Base-by-base conservation (phyloP, 2,888 invertebrate species). In the Eupithecia abbreviata region DNA sequence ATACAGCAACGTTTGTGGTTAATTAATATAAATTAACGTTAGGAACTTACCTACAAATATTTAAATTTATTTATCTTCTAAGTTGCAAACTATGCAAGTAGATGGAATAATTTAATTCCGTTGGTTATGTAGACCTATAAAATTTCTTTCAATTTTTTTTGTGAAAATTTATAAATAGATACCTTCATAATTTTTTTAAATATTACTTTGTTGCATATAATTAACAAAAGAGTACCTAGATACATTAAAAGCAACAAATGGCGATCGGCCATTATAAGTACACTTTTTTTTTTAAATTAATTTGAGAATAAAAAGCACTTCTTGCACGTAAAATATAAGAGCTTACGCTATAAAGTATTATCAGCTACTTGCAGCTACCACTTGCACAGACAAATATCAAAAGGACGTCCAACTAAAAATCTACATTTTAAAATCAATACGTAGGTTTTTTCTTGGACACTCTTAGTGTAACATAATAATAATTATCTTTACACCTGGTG, bases 1-100 rank as follows among this genome's bases (percentile, higher is more conserved):
- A 68, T 68, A n/a, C 45, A 45, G 67, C 45, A 68, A 67, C 3
- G 43, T n/a, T 15, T 67, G 43, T 42, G 67, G 43, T n/a, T 67
- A 43, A 68, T 45, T 68, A 42, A 45, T 68, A 45, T 42, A 67
- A 43, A 67, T 42, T 5, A 67, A 67, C 6, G 10, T n/a, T 18
- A 15, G 65, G 41, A 41, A 65, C 41, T 51, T 4, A n/a, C n/a
- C 0, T 43, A 67, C 67, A n/a, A 10, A 13, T 66, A 42, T 43
- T 41, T 41, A 43, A 67, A 67, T 42, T 67, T n/a, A 45, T 43
- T 13, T 43, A 67, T 43, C 43, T 67, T 2, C n/a, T 68, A 9
- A n/a, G 10, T 62, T 62, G 18, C 18, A 30, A 62, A 30, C 10
- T 12, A 62, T 4, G 30, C 10, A 62, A 18, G 55, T 55, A 55